phyloP scores from a whole-genome alignment of 2,888 invertebrate species.

The Conomelus anceps region DNA sequence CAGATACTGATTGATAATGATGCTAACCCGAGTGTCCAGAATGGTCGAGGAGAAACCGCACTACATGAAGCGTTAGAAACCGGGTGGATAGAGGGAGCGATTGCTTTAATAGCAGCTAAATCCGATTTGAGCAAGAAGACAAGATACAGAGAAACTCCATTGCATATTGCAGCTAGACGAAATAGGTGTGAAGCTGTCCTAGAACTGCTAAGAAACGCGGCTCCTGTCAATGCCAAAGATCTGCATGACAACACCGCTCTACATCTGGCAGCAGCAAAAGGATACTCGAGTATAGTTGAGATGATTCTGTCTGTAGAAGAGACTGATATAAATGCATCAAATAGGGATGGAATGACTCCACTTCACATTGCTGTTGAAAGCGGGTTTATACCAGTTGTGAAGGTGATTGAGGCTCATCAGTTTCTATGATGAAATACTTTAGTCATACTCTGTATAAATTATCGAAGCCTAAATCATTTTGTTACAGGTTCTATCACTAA shows the following conservation, averaged over 20 bases:
- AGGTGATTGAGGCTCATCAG: constrained; percentile 20
- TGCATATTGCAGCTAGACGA: constrained; percentile 41
- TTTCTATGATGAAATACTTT: too few relatives aligned
- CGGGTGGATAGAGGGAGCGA: constrained; percentile 26
- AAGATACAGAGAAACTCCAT: constrained; percentile 41
- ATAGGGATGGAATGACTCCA: constrained; percentile 40
- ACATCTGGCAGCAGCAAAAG: constrained; percentile 42
- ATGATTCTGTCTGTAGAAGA: constrained; percentile 39
- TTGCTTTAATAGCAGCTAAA: constrained; percentile 27
- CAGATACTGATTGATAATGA: constrained; percentile 40
- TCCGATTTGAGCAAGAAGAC: constrained; percentile 31
- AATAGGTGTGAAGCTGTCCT: constrained; percentile 38
- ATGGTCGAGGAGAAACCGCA: constrained; percentile 42
- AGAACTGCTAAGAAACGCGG: constrained; percentile 38
- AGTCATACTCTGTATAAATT: too few relatives aligned
- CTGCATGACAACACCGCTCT: constrained; percentile 42
- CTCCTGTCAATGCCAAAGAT: constrained; percentile 39
- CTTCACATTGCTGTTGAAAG: constrained; percentile 43
- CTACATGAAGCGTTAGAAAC: constrained; percentile 31
- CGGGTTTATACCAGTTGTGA: constrained; percentile 40
- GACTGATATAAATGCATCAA: constrained; percentile 40
- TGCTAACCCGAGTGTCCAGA: constrained; percentile 40
- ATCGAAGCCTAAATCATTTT: too few relatives aligned
- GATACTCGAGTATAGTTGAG: constrained; percentile 41
- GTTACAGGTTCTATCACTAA: too few relatives aligned